phyloP scores from a whole-genome alignment of 2,888 invertebrate genomes.

The Epinotia demarniana region DNA sequence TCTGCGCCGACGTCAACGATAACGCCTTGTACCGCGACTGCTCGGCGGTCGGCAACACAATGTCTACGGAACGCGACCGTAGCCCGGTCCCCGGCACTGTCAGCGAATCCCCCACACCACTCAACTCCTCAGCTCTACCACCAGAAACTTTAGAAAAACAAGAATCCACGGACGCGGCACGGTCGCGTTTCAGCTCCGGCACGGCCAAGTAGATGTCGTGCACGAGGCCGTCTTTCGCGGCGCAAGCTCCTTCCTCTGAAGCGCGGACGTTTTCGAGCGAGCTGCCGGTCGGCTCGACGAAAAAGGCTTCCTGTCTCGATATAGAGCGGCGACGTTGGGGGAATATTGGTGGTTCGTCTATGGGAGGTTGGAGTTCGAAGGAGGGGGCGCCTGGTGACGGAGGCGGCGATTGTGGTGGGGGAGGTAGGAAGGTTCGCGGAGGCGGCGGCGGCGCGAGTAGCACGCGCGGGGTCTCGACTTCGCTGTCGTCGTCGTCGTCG shows the following conservation, averaged over 20 bases:
- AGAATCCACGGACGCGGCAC: constrained; percentile 95
- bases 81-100: constrained; percentile 90
- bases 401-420: constrained; percentile 76
- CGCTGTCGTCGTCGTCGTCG: constrained; percentile 80
- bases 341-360: constrained; percentile 73
- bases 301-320: constrained; percentile 92
- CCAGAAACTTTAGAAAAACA: constrained; percentile 92
- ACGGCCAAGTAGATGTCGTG: constrained; percentile 91
- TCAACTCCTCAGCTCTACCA: constrained; percentile 88
- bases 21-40: constrained; percentile 94
- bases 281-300: constrained; percentile 89
- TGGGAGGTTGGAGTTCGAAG: constrained; percentile 84
- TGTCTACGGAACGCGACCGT: constrained; percentile 93
- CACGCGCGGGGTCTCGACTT: constrained; percentile 82
- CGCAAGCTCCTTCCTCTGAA: constrained; percentile 73
- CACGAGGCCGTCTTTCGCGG: constrained; percentile 78
- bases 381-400: constrained; percentile 83
- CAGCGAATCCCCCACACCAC: constrained; percentile 85
- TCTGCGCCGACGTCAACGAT: constrained; percentile 86
- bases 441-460: constrained; percentile 86
- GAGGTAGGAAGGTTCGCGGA: constrained; percentile 66
- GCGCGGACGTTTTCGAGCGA: constrained; percentile 89
- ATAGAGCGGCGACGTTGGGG: constrained; percentile 88
- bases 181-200: constrained; percentile 92
- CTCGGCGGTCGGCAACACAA: constrained; percentile 93